These are phyloP conservation scores for Meda fulgida DNA, from an alignment of 2,797 vertebrate species.

Conservation along the genomic window DNA sequence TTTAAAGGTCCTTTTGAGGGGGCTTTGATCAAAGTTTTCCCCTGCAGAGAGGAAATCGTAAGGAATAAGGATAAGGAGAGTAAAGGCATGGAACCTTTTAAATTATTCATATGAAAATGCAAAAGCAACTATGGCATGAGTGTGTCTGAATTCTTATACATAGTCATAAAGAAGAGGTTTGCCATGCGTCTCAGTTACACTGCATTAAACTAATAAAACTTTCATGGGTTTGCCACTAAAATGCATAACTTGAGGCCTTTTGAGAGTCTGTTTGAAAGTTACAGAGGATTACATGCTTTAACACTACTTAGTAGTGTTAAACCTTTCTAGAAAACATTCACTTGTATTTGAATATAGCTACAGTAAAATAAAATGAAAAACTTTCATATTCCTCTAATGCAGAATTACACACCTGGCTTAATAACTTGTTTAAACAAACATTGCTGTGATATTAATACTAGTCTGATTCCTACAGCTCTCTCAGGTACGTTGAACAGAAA, in stretches of 20 bases:
- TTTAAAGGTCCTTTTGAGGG: slow-evolving; percentile 93
- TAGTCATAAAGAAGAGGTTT: not conserved
- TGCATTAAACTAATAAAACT: slow-evolving; percentile 13
- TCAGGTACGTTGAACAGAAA: slow-evolving; percentile 31
- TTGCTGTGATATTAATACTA: not conserved
- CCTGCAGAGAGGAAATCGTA: slow-evolving; percentile 71
- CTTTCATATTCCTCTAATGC: too few relatives aligned
- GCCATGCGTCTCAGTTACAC: not conserved
- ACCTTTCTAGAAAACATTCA: not conserved
- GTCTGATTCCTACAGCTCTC: not conserved
- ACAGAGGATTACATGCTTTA: not conserved
- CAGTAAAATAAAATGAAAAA: not conserved
- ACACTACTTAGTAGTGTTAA: not conserved
- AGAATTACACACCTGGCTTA: not conserved
- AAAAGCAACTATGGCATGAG: not conserved
- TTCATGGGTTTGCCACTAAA: not conserved
- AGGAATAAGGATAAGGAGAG: not conserved
- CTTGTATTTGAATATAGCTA: not conserved
- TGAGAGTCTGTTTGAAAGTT: not conserved
- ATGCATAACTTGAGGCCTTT: not conserved
- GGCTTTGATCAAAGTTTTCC: slow-evolving; percentile 96
- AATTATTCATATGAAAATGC: slow-evolving; percentile 20
- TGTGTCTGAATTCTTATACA: not conserved
- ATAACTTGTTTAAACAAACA: not conserved
- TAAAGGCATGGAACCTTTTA: not conserved